Evolutionary conservation across 2,888 invertebrate genomes (phyloP), one percentile per base, ranked within the genome.

Genomic region (Listrodromus nycthemerus): DNA sequence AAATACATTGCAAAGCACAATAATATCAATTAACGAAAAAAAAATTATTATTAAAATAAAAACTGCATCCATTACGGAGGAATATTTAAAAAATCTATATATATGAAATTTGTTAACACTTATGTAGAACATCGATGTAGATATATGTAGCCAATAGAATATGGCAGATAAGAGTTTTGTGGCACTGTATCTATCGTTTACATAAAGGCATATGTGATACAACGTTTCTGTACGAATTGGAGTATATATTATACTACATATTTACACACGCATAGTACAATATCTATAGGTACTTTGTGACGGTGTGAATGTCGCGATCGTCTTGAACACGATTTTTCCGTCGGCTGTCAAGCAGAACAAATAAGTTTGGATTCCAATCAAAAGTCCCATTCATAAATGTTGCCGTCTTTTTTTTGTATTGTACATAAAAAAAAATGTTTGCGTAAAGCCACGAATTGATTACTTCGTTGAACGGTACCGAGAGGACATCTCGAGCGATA

Each of bases 151-250:
- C 45, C 27, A 45, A 45, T 80, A 76, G 80, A 37, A 73, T 78
- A 69, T 55, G 80, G 58, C 73, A 58, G 70, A 79, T 75, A 50
- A 78, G 67, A 73, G 27, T 78, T 78, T 75, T 75, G 70, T 81
- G 75, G 78, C 81, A 81, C 84, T 75, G 75, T 81, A 78, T 78
- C 78, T 81, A 75, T 81, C 61, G 74, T 70, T 81, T 81, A 81
- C 75, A 81, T 84, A 81, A 84, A 84, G 84, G 75, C 81, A 84
- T 81, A 84, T 84, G 84, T 84, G 84, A 84, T 84, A 84, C 67
- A 77, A 84, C 52, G 77, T 77, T 81, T 77, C 65, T 84, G 66
- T 84, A 81, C 70, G 75, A 81, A 78, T 75, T 80, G 41, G 71
- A 80, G 70, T 80, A 80, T 69, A 55, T 80, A 74, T 41, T 58